Conservation (phyloP, 2,113 vertebrate species). For the Thalassoma bifasciatum region DNA sequence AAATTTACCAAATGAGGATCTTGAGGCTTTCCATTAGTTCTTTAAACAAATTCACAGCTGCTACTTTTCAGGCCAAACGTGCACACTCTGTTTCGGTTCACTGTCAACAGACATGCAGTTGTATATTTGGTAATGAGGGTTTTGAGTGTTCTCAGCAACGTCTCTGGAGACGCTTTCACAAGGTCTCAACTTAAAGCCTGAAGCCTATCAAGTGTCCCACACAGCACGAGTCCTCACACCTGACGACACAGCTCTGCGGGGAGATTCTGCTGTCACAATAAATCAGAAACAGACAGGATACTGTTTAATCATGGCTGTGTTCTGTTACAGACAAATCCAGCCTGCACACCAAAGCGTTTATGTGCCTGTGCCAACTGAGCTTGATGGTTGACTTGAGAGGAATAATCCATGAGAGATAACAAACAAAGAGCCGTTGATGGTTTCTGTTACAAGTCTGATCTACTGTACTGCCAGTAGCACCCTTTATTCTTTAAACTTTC, state of each 20-base stretch:
- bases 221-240: conserved; percentile 63
- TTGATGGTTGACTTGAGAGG: conserved; percentile 80
- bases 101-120: conserved; percentile 41
- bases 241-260: conserved; percentile 74
- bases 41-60: conserved; percentile 46
- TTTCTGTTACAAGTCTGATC: conserved; percentile 53
- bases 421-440: conserved; percentile 53
- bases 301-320: conserved; percentile 73
- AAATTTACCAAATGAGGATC: not conserved
- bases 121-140: conserved; percentile 70
- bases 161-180: conserved; percentile 65
- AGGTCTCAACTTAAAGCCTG: conserved; percentile 60
- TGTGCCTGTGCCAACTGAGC: conserved; percentile 25
- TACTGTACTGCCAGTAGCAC: conserved; percentile 45
- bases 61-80: conserved; percentile 33
- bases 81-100: conserved; percentile 44
- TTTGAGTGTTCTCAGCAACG: conserved; percentile 61
- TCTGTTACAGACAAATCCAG: conserved; percentile 58
- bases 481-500: conserved; percentile 40
- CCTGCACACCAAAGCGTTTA: conserved; percentile 24
- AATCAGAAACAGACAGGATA: conserved; percentile 72
- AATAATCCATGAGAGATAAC: conserved; percentile 65
- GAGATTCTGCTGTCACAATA: conserved; percentile 79
- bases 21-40: not conserved
- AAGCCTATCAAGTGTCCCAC: conserved; percentile 71